Conservation (phyloP, 2,797 vertebrate species). For the Philypnodon macrostomus region DNA sequence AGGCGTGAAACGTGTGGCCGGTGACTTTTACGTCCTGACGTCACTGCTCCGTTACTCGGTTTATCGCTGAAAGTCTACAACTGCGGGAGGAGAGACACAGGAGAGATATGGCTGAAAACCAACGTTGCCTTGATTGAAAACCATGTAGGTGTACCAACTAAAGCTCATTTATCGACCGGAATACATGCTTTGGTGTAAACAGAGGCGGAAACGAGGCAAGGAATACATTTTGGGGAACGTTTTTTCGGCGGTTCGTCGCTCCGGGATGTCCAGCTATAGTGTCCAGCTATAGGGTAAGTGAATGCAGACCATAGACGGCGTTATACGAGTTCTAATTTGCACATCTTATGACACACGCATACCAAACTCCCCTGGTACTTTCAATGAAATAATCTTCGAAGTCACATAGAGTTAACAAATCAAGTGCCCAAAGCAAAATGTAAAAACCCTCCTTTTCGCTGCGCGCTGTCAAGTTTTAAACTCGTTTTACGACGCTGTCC, state of each 20-base stretch:
- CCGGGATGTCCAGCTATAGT: conserved; percentile 54
- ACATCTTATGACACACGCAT: too few relatives aligned
- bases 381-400: background rate
- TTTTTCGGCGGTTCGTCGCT: conserved; percentile 34
- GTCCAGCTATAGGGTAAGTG: conserved; percentile 71
- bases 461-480: background rate
- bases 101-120: conserved; percentile 24
- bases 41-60: conserved; percentile 72
- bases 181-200: conserved; percentile 1
- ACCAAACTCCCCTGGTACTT: conserved; percentile 11
- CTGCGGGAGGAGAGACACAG: conserved; percentile 27
- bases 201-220: background rate
- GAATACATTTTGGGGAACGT: conserved; percentile 38
- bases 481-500: background rate
- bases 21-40: conserved; percentile 68
- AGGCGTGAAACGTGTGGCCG: conserved; percentile 23
- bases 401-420: background rate
- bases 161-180: background rate
- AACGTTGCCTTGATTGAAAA: conserved; percentile 17
- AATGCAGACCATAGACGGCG: too few relatives aligned
- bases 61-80: conserved; percentile 48
- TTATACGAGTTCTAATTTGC: too few relatives aligned
- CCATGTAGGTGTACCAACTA: background rate
- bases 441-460: conserved; percentile 1
- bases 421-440: background rate